Evolutionary conservation across 2,113 vertebrate genomes (phyloP).

Genomic region (Galeopterus variegatus): DNA sequence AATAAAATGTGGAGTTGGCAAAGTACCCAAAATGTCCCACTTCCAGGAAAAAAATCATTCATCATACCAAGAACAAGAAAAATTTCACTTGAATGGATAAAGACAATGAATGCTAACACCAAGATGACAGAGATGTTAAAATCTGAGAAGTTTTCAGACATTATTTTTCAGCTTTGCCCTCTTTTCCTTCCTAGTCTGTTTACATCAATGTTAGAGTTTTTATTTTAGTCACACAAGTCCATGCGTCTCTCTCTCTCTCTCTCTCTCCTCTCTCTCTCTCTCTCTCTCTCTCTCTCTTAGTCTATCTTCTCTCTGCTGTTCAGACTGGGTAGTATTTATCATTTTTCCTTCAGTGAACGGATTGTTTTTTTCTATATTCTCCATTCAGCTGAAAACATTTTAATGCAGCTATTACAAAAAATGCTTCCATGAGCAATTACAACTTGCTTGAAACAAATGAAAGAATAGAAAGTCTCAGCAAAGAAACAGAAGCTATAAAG

Average conservation of each 20-base stretch:
- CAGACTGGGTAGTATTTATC: background rate
- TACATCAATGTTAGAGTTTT: background rate
- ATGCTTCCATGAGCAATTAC: background rate
- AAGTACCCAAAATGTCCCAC: background rate
- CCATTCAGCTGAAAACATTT: background rate
- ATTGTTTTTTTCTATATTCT: background rate
- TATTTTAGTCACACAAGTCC: background rate
- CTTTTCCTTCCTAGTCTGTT: background rate
- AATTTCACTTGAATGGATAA: background rate
- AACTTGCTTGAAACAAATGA: background rate
- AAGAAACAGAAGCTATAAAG: background rate
- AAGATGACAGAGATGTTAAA: background rate
- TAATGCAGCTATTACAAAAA: background rate
- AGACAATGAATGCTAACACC: background rate
- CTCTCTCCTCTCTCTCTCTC: background rate
- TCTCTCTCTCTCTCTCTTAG: background rate
- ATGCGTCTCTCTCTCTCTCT: background rate
- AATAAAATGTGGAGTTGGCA: slow-evolving; percentile 7
- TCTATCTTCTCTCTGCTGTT: background rate
- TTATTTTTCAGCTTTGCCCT: background rate
- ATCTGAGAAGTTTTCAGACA: background rate
- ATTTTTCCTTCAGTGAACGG: background rate
- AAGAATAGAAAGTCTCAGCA: background rate
- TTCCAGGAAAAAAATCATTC: background rate
- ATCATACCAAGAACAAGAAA: background rate